Percentiles rank a stretch among this genome's conserved stretches.
Conservation (phyloP, 1,140 invertebrate genomes). For the Bombus balteatus region DNA sequence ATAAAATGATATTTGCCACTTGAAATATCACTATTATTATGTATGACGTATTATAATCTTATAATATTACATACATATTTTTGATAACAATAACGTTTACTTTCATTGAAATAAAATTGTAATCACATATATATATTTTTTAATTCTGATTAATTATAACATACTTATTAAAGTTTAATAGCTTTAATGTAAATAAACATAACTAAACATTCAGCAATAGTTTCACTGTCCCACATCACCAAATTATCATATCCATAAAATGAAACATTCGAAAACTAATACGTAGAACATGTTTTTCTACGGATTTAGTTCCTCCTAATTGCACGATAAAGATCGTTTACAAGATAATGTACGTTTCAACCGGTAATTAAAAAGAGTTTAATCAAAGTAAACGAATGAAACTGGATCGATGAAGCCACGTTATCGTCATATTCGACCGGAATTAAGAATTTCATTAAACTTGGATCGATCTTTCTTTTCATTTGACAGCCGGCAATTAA, state of each 20-base stretch:
- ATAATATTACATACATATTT: no score
- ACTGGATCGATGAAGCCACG: background rate
- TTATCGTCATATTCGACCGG: background rate
- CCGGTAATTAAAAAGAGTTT: background rate
- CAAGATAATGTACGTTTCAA: background rate
- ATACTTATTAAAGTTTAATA: no score
- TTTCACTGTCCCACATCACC: background rate
- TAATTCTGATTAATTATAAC: no score
- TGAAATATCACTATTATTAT: no score
- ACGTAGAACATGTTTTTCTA: no score
- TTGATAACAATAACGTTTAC: no score
- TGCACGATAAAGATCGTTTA: no score
- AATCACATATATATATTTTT: no score
- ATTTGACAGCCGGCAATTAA: background rate
- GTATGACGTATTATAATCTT: no score
- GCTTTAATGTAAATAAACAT: background rate
- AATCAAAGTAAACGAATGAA: background rate
- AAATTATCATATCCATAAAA: background rate
- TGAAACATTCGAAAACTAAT: background rate
- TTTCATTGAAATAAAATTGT: no score
- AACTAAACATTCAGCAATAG: background rate
- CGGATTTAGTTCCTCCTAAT: no score
- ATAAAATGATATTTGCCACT: no score
- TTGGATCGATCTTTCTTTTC: background rate
- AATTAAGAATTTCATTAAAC: slow-evolving; percentile 4